phyloP scores from a whole-genome alignment of 2,888 invertebrate genomes.

The Tethea ocularis region DNA sequence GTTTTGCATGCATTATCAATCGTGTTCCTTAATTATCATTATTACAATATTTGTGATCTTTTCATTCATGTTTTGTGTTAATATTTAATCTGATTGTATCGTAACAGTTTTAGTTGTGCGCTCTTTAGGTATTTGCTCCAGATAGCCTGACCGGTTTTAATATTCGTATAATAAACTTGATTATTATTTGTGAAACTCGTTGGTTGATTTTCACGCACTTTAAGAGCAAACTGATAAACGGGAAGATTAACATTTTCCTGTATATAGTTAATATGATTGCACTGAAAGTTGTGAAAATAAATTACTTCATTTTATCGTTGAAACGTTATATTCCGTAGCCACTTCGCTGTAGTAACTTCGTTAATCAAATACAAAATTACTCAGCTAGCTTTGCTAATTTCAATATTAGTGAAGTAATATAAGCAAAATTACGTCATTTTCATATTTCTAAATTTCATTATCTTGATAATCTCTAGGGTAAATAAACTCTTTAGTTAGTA shows the following conservation, averaged over 20 bases:
- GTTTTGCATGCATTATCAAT: not conserved
- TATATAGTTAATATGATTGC: too few relatives aligned
- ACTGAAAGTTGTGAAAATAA: too few relatives aligned
- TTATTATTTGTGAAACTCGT: not conserved
- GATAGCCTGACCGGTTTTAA: not conserved
- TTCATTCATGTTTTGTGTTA: not conserved
- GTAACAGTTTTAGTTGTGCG: not conserved
- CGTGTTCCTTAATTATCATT: not conserved
- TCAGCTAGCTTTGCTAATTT: constrained; percentile 11
- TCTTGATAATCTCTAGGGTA: constrained; percentile 23
- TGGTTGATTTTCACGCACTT: too few relatives aligned
- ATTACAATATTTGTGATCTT: not conserved
- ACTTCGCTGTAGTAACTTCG: not conserved
- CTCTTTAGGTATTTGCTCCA: not conserved
- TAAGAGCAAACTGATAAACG: too few relatives aligned
- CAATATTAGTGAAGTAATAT: constrained; percentile 14
- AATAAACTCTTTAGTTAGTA: not conserved
- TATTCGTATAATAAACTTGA: not conserved
- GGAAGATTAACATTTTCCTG: too few relatives aligned
- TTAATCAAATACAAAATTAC: not conserved
- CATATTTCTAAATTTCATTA: constrained; percentile 18
- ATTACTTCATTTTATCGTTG: too few relatives aligned
- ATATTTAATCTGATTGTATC: not conserved
- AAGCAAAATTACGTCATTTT: constrained; percentile 23
- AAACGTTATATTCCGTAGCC: too few relatives aligned